Conservation (phyloP, 1,140 invertebrate genomes). For the Zaprionus lachaisei region DNA sequence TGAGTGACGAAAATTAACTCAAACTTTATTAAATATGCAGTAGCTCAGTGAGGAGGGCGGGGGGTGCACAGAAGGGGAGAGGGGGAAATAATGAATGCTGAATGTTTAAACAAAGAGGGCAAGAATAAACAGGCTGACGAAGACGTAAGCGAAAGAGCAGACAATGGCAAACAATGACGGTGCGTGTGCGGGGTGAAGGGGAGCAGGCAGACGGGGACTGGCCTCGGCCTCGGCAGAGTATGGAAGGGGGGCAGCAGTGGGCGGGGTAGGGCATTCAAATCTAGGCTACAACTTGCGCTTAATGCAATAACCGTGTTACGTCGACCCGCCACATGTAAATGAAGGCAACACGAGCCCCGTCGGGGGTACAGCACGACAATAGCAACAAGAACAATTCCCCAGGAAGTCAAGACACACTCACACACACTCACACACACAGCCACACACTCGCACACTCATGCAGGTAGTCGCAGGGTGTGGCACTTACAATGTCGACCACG, state of each 20-base stretch:
- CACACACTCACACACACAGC: constrained; percentile 17
- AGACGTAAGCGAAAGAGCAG: constrained; percentile 3
- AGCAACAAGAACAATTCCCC: constrained; percentile 69
- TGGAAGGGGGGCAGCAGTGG: background rate
- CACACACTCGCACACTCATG: constrained; percentile 8
- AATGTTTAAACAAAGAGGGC: constrained; percentile 67
- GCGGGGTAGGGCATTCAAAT: constrained; percentile 53
- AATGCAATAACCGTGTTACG: constrained; percentile 79
- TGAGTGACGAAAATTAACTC: constrained; percentile 76
- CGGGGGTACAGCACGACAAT: constrained; percentile 7
- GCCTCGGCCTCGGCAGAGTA: background rate
- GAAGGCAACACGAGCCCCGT: constrained; percentile 50
- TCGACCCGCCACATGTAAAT: constrained; percentile 67
- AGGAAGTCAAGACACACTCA: constrained; percentile 65
- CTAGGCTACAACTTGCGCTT: constrained; percentile 76
- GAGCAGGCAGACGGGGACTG: background rate
- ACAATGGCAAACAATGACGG: constrained; percentile 35
- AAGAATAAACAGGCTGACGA: constrained; percentile 30
- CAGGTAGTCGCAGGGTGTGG: constrained; percentile 19
- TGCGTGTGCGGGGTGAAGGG: background rate
- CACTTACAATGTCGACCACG: constrained; percentile 26
- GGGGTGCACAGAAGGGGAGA: background rate
- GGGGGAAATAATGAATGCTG: constrained; percentile 67
- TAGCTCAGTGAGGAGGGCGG: constrained; percentile 15
- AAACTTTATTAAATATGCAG: constrained; percentile 78